A percentile compares a stretch with the other conserved stretches of the same genome.
These are phyloP conservation scores for Cheilosia grossa DNA, from an alignment of 2,888 invertebrate species.

Conservation along the genomic window DNA sequence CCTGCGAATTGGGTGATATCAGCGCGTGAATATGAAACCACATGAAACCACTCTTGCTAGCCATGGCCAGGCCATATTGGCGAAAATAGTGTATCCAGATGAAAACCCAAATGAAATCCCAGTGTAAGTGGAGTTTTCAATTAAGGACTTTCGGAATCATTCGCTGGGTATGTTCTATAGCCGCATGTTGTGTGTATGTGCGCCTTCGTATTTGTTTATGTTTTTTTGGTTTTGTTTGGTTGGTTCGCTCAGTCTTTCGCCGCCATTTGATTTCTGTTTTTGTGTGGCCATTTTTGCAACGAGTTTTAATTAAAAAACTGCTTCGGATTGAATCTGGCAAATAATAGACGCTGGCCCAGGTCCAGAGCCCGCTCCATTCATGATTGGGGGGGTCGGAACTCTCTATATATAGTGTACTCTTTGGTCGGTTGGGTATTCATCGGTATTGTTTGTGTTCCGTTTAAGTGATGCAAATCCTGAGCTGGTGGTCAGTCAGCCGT, in stretches of 20 bases:
- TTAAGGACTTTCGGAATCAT: conserved; percentile 70
- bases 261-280: conserved; percentile 69
- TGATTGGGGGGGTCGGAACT: background rate
- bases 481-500: conserved; percentile 46
- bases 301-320: conserved; percentile 74
- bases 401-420: conserved; percentile 15
- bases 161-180: conserved; percentile 12
- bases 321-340: conserved; percentile 71
- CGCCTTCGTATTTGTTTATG: conserved; percentile 10
- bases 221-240: conserved; percentile 24
- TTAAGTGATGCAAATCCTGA: conserved; percentile 73
- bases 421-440: conserved; percentile 44
- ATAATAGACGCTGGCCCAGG: conserved; percentile 59
- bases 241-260: conserved; percentile 40
- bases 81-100: conserved; percentile 51
- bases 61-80: conserved; percentile 56
- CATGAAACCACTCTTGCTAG: conserved; percentile 36
- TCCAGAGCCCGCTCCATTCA: conserved; percentile 24
- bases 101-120: conserved; percentile 70
- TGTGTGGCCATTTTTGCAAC: conserved; percentile 60
- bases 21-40: conserved; percentile 30
- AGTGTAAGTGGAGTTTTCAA: conserved; percentile 74
- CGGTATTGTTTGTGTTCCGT: conserved; percentile 63
- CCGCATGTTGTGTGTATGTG: background rate
- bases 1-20: background rate